Evolutionary conservation across 1,140 invertebrate species (phyloP).

Genomic region (Helicoverpa armigera): DNA sequence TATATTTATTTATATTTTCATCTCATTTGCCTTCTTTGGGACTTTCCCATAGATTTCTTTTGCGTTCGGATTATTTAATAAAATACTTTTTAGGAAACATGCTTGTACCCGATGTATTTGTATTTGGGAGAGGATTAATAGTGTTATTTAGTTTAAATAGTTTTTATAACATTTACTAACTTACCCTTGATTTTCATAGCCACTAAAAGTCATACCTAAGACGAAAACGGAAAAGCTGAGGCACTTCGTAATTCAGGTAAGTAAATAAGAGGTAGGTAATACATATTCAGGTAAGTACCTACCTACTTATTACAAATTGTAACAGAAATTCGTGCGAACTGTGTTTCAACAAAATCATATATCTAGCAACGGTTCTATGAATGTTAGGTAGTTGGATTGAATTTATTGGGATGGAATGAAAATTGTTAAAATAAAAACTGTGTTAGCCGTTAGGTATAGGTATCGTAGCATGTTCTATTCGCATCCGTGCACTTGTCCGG

Average conservation of each 20-base stretch:
- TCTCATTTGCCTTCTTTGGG: constrained; percentile 3
- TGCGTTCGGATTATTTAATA: background rate
- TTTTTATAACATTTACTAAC: too few species aligned
- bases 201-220: too few species aligned
- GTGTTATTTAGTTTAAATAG: too few species aligned
- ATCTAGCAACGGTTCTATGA: background rate
- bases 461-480: constrained; percentile 43
- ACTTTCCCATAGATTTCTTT: background rate
- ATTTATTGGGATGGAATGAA: constrained; percentile 42
- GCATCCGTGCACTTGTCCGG: constrained; percentile 47
- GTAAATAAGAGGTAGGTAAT: too few species aligned
- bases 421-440: constrained; percentile 13
- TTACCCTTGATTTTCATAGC: too few species aligned
- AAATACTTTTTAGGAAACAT: background rate
- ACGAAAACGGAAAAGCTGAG: too few species aligned
- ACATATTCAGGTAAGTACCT: background rate
- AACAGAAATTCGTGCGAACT: background rate
- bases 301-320: background rate
- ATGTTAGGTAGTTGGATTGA: background rate
- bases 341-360: background rate
- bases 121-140: too few species aligned
- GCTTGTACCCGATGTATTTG: too few species aligned
- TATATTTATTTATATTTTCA: background rate
- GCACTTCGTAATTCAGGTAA: too few species aligned
- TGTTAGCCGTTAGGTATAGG: background rate